Evolutionary conservation across 2,888 invertebrate species (phyloP).

Genomic region (Rotaria magnacalcarata): DNA sequence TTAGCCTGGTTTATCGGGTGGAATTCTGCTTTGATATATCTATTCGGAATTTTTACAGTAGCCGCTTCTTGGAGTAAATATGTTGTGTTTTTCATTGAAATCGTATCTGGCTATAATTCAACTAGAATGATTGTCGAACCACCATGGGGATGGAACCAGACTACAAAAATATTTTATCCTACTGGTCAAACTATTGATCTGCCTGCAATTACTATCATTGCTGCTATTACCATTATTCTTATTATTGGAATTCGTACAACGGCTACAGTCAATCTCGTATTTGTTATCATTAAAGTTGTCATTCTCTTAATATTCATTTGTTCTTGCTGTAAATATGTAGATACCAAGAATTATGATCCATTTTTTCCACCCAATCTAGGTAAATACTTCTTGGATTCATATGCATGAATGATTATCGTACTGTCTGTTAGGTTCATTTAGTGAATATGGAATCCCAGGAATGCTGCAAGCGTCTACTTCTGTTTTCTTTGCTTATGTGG

Average conservation of each 20-base stretch:
- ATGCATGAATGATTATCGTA: neutral
- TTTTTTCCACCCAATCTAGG: neutral
- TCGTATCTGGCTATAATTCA: neutral
- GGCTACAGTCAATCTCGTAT: neutral
- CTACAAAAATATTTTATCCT: neutral
- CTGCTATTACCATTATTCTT: neutral
- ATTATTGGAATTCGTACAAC: neutral
- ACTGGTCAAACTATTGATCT: neutral
- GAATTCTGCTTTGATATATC: neutral
- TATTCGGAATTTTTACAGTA: neutral
- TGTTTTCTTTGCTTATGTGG: constrained; percentile 9
- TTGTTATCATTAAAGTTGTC: neutral
- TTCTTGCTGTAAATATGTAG: neutral
- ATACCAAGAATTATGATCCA: neutral
- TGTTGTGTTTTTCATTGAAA: neutral
- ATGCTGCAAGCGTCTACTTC: neutral
- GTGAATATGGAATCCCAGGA: neutral
- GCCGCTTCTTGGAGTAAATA: neutral
- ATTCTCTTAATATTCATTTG: neutral
- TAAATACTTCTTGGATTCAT: neutral
- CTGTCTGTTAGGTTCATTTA: neutral
- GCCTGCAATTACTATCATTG: neutral
- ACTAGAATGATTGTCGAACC: neutral
- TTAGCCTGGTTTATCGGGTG: neutral
- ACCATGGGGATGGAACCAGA: neutral